These are phyloP conservation scores for Papilio polytes DNA, from an alignment of 1,140 invertebrate species.

Conservation along the genomic window DNA sequence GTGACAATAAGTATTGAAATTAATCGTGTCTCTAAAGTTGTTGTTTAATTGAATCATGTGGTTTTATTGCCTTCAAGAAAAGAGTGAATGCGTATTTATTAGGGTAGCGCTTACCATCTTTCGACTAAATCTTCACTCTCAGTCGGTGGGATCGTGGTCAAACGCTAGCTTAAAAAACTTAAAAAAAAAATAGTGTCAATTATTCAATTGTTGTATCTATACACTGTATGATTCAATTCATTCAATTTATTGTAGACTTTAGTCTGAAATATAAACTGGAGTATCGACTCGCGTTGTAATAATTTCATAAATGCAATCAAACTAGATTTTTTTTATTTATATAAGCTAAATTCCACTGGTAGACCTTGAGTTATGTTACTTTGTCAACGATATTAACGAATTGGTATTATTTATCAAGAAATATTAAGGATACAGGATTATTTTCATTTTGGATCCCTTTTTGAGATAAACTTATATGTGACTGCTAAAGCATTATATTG, in stretches of 20 bases:
- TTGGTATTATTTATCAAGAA: neutral
- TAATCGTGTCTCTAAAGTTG: neutral
- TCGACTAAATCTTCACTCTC: too few relatives aligned
- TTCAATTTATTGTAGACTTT: neutral
- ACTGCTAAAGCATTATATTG: too few relatives aligned
- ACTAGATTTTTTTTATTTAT: neutral
- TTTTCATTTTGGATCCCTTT: neutral
- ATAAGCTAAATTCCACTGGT: neutral
- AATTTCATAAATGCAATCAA: neutral
- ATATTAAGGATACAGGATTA: too few relatives aligned
- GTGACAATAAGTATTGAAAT: neutral
- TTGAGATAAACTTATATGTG: neutral
- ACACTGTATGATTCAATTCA: neutral
- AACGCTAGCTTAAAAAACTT: too few relatives aligned
- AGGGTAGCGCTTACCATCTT: too few relatives aligned
- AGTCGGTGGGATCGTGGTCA: too few relatives aligned
- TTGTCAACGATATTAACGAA: neutral
- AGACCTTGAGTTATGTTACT: neutral
- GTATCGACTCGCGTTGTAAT: neutral
- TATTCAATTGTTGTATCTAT: neutral
- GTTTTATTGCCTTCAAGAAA: neutral
- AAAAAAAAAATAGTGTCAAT: neutral
- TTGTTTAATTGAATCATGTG: constrained; percentile 5
- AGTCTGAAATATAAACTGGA: neutral
- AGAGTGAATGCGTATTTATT: too few relatives aligned